phyloP scores from a whole-genome alignment of 2,797 vertebrate species.

The Hemitrygon akajei region DNA sequence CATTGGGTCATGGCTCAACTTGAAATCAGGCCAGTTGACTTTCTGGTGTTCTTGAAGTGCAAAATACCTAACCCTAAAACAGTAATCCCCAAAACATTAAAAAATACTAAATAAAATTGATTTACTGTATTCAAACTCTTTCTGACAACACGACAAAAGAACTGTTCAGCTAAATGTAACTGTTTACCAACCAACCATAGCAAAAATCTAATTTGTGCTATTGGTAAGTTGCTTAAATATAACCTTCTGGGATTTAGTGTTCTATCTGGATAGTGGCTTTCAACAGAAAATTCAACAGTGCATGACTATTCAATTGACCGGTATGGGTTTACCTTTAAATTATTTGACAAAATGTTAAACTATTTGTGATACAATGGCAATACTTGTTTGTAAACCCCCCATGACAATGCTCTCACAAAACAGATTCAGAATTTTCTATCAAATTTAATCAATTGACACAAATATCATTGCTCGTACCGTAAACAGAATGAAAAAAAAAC shows the following conservation, averaged over 20 bases:
- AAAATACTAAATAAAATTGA: neutral
- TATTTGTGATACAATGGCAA: neutral
- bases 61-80: neutral
- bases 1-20: neutral
- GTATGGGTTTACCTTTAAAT: conserved; percentile 1
- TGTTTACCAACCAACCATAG: neutral
- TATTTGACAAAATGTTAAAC: neutral
- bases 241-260: conserved; percentile 14
- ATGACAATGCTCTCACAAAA: neutral
- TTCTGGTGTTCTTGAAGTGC: neutral
- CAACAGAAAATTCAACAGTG: conserved; percentile 7
- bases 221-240: neutral
- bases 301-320: neutral
- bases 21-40: neutral
- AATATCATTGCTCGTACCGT: neutral
- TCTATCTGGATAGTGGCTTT: neutral
- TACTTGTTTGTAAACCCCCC: neutral
- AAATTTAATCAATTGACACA: neutral
- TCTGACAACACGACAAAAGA: neutral
- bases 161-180: neutral
- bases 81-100: neutral
- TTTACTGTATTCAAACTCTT: neutral
- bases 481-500: neutral
- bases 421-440: neutral
- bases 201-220: neutral